A percentile compares a stretch with the other conserved stretches of the same genome.
Evolutionary conservation across 2,888 invertebrate species (phyloP).

Genomic region (Lydus trimaculatus): DNA sequence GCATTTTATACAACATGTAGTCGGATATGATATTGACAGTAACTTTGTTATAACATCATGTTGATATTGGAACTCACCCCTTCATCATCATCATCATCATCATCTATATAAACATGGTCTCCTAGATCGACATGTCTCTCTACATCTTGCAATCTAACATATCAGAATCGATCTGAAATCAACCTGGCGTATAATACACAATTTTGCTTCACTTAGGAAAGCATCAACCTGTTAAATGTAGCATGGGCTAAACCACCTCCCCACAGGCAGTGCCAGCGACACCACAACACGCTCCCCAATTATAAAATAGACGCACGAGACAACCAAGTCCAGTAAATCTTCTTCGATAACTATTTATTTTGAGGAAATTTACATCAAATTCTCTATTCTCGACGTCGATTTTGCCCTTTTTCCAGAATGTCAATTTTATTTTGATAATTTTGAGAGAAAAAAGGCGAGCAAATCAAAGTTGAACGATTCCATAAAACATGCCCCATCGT

Average conservation of each 20-base stretch:
- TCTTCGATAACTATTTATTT: neutral
- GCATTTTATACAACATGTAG: neutral
- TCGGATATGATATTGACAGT: neutral
- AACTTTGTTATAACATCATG: neutral
- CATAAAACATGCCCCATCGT: constrained; percentile 19
- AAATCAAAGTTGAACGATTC: constrained; percentile 20
- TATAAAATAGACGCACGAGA: neutral
- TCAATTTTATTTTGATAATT: constrained; percentile 23
- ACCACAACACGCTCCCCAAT: neutral
- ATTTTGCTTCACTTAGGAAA: constrained; percentile 43
- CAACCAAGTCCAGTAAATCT: neutral
- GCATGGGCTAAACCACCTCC: constrained; percentile 19
- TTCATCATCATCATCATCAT: constrained; percentile 20
- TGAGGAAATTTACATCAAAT: too few relatives aligned
- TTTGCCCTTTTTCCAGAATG: too few relatives aligned
- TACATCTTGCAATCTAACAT: constrained; percentile 7
- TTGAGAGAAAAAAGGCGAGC: neutral
- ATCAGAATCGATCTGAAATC: constrained; percentile 31
- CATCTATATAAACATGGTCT: too few relatives aligned
- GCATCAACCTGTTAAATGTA: constrained; percentile 48
- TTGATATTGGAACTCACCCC: constrained; percentile 19
- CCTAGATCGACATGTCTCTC: neutral
- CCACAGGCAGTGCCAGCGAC: neutral
- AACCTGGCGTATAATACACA: constrained; percentile 41
- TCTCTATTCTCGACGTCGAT: too few relatives aligned